Evolutionary conservation across 2,113 vertebrate species (phyloP).

Genomic region (Delphinus delphis): DNA sequence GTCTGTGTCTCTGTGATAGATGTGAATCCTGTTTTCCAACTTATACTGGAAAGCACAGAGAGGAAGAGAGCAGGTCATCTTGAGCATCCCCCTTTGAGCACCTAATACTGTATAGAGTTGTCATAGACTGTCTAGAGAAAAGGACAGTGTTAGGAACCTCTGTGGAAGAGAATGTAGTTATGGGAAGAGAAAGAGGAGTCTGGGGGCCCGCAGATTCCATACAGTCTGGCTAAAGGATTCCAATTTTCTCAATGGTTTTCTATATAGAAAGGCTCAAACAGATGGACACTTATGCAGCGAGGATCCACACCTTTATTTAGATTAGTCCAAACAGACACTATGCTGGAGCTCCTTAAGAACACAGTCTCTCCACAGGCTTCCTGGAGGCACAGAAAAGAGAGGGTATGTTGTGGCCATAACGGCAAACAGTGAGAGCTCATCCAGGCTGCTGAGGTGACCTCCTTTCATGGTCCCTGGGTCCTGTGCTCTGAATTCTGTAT

Average conservation of each 20-base stretch:
- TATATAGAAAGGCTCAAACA: neutral
- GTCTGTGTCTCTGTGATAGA: neutral
- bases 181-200: neutral
- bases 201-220: neutral
- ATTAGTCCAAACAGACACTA: neutral
- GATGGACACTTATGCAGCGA: neutral
- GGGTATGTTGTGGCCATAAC: neutral
- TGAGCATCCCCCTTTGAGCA: neutral
- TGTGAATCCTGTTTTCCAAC: neutral
- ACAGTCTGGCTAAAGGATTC: neutral
- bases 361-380: neutral
- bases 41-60: neutral
- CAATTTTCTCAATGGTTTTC: neutral
- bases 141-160: neutral
- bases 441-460: neutral
- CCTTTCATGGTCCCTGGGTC: neutral
- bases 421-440: neutral
- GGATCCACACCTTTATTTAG: slow-evolving; percentile 66
- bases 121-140: neutral
- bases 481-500: neutral
- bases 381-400: slow-evolving; percentile 47
- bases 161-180: neutral
- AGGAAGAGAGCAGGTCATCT: neutral
- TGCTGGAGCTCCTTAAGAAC: slow-evolving; percentile 9
- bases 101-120: neutral